Conservation (phyloP, 2,888 invertebrate species). For the Tipula confusa region DNA sequence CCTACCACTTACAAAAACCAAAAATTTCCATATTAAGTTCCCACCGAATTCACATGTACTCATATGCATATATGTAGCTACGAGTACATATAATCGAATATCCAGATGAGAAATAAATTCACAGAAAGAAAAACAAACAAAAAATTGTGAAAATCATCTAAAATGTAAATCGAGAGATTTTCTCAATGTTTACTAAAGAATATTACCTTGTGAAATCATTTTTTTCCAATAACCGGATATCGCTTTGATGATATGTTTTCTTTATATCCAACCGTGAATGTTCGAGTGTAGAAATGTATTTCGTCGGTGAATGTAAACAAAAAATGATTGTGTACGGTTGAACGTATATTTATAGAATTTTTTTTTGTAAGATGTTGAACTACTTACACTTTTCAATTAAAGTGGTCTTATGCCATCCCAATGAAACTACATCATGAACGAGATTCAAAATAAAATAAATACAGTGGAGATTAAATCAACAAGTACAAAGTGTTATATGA, state of each 20-base stretch:
- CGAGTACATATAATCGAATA: too few relatives aligned
- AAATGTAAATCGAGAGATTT: neutral
- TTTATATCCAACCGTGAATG: neutral
- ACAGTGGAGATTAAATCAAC: too few relatives aligned
- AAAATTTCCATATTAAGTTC: neutral
- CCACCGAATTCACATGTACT: too few relatives aligned
- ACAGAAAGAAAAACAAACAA: neutral
- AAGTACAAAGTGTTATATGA: too few relatives aligned
- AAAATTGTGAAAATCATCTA: neutral
- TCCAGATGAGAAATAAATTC: neutral
- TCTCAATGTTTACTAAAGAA: neutral
- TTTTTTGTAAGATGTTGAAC: neutral
- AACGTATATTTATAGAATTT: neutral
- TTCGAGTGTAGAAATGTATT: neutral
- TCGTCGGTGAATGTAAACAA: neutral
- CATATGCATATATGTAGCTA: too few relatives aligned
- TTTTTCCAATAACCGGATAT: conserved; percentile 25
- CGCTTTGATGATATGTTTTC: conserved; percentile 20
- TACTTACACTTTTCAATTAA: neutral
- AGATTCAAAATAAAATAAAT: too few relatives aligned
- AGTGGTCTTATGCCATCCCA: neutral
- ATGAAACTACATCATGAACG: too few relatives aligned
- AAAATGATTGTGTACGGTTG: neutral
- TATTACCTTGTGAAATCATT: neutral
- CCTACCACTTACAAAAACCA: neutral